A percentile compares a stretch with the other conserved stretches of the same genome.
Evolutionary conservation across 2,113 vertebrate genomes (phyloP).

Genomic region (Cyprinus carpio): DNA sequence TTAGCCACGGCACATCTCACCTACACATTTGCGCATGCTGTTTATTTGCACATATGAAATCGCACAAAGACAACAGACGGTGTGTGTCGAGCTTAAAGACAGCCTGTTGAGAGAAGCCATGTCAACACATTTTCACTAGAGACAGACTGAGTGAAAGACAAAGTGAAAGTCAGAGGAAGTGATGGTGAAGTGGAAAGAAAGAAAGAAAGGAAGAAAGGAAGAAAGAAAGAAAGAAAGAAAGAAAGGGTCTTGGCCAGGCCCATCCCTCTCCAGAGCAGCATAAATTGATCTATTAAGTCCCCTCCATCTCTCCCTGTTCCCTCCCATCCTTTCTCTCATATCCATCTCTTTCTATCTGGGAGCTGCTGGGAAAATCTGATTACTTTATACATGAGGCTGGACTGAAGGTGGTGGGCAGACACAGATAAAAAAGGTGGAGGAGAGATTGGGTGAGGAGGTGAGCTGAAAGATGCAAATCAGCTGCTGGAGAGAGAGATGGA

Average conservation of each 20-base stretch:
- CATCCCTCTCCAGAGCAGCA: conserved; percentile 80
- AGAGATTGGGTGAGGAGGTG: conserved; percentile 72
- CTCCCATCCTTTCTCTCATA: conserved; percentile 8
- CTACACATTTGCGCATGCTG: conserved; percentile 41
- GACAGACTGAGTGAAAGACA: not conserved
- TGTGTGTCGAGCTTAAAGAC: conserved; percentile 61
- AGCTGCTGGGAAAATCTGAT: conserved; percentile 91
- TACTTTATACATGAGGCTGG: conserved; percentile 84
- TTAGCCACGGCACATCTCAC: conserved; percentile 27
- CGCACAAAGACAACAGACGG: conserved; percentile 31
- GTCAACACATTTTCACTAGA: conserved; percentile 82
- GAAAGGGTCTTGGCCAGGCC: conserved; percentile 56
- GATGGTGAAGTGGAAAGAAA: not conserved
- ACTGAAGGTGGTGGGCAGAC: conserved; percentile 63
- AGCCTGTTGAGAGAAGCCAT: conserved; percentile 73
- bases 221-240: conserved; percentile 26
- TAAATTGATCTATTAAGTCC: conserved; percentile 73
- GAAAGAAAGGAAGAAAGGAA: not conserved
- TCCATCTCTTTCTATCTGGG: conserved; percentile 55
- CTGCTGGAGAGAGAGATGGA: conserved; percentile 61
- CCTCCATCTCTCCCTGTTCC: conserved; percentile 44
- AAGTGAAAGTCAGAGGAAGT: not conserved
- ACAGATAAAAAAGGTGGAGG: conserved; percentile 68
- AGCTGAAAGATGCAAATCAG: conserved; percentile 70
- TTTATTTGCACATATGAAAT: conserved; percentile 53